Evolutionary conservation across 2,888 invertebrate species (phyloP), one percentile per base, ranked within the genome.

Genomic region (Heliconius erato): DNA sequence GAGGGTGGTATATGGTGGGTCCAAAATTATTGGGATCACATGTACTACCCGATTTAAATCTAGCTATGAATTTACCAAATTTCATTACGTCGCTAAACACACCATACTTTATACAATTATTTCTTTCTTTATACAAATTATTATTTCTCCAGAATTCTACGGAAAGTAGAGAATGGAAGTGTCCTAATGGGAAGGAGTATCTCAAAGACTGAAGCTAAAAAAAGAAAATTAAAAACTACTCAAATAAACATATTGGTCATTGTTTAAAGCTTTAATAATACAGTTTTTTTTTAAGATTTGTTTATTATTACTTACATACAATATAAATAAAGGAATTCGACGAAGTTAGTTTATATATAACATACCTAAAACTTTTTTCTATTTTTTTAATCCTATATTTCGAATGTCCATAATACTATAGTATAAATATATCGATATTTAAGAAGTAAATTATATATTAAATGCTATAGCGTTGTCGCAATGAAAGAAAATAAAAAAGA

Each of bases 201-300:
- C 54, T 19, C 2, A 54, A 23, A 54, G 54, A 54, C 7, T 6
- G 49, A 54, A 54, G 6, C 19, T 19, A 54, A 54, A 54, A 40
- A 19, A 54, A 54, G 6, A 16, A 19, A 54, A 19, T 6, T 54
- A 19, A 54, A 19, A 19, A 54, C 6, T 19, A 54, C 49, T 54
- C 49, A 54, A 40, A 49, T 54, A 54, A 54, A 54, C 49, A 54
- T 54, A n/a, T 59, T 7, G 23, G n/a, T 12, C n/a, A 63, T 63
- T 63, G 63, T 63, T 63, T 63, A 63, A 63, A 63, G 63, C 63
- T 54, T 54, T 54, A 63, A n/a, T 23, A 63, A n/a, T 63, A 63
- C 54, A 54, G 54, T 54, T 54, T 6, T 19, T 54, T 54, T 63
- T 32, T 59, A 7, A 3, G 3, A 54, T 59, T 35, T 59, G 32